phyloP scores from a whole-genome alignment of 2,888 invertebrate species.

The Chalcosyrphus nemorum region DNA sequence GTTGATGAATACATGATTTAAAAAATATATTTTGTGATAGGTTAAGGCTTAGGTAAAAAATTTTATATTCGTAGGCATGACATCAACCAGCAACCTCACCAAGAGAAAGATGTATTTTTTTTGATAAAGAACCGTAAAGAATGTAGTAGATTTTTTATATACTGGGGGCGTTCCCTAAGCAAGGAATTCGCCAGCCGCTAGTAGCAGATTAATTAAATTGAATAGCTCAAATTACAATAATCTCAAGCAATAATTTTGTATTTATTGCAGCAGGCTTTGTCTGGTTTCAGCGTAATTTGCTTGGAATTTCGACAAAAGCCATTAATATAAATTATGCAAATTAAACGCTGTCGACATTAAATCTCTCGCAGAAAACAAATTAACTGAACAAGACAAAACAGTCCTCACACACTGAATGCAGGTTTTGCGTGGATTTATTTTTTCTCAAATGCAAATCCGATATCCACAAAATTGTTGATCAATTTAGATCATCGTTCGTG shows the following conservation, averaged over 20 bases:
- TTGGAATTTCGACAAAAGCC: not conserved
- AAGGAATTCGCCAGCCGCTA: too few species aligned
- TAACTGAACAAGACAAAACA: not conserved
- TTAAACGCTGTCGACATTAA: not conserved
- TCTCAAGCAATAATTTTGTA: not conserved
- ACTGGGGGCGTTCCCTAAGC: too few species aligned
- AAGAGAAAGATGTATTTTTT: too few species aligned
- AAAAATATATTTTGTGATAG: too few species aligned
- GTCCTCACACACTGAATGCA: not conserved
- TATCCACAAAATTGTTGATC: not conserved
- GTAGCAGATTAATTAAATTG: not conserved
- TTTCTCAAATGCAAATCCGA: not conserved
- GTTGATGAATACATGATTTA: too few species aligned
- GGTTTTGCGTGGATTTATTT: not conserved
- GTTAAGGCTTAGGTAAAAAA: too few species aligned
- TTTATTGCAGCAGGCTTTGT: not conserved
- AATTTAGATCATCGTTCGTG: not conserved
- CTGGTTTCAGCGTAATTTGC: not conserved
- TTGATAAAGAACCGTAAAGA: too few species aligned
- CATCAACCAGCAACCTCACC: too few species aligned
- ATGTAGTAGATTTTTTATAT: too few species aligned
- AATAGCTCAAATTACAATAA: not conserved
- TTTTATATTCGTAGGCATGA: too few species aligned
- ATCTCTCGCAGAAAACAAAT: not conserved
- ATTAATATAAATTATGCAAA: not conserved